Evolutionary conservation across 1,140 invertebrate species (phyloP).

Genomic region (Centruroides sculpturatus): DNA sequence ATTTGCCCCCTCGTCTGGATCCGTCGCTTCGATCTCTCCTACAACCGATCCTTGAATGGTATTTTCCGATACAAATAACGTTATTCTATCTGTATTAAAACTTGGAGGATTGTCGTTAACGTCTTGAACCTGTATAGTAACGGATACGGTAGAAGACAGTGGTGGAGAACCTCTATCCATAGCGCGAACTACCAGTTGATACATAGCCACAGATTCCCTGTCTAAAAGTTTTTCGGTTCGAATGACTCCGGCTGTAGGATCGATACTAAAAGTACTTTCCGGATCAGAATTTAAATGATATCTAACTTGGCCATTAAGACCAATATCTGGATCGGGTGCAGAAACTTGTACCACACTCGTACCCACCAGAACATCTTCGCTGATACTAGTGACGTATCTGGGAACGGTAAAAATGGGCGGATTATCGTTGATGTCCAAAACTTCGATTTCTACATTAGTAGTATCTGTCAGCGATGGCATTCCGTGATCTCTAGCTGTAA

Average conservation of each 20-base stretch:
- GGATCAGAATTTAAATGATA: conserved; percentile 61
- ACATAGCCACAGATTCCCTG: conserved; percentile 69
- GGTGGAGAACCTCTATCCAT: conserved; percentile 60
- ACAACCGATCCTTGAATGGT: conserved; percentile 81
- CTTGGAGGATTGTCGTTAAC: conserved; percentile 79
- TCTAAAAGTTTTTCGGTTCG: conserved; percentile 79
- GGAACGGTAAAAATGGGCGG: conserved; percentile 63
- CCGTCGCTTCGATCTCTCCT: conserved; percentile 73
- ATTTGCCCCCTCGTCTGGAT: conserved; percentile 85
- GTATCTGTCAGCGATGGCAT: conserved; percentile 72
- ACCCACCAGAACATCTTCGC: conserved; percentile 78
- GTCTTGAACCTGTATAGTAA: conserved; percentile 73
- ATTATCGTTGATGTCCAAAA: conserved; percentile 88
- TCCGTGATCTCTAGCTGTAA: conserved; percentile 83
- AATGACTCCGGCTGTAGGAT: conserved; percentile 78
- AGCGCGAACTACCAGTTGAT: conserved; percentile 69
- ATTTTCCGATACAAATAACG: conserved; percentile 77
- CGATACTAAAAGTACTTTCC: conserved; percentile 62
- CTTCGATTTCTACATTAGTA: conserved; percentile 80
- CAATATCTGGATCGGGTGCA: conserved; percentile 76
- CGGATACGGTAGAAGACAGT: conserved; percentile 34
- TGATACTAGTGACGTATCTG: conserved; percentile 45
- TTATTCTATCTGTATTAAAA: conserved; percentile 72
- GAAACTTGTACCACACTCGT: conserved; percentile 65
- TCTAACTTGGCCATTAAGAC: conserved; percentile 66